Conservation (phyloP, 2,797 vertebrate species). For the Borostomias antarcticus region DNA sequence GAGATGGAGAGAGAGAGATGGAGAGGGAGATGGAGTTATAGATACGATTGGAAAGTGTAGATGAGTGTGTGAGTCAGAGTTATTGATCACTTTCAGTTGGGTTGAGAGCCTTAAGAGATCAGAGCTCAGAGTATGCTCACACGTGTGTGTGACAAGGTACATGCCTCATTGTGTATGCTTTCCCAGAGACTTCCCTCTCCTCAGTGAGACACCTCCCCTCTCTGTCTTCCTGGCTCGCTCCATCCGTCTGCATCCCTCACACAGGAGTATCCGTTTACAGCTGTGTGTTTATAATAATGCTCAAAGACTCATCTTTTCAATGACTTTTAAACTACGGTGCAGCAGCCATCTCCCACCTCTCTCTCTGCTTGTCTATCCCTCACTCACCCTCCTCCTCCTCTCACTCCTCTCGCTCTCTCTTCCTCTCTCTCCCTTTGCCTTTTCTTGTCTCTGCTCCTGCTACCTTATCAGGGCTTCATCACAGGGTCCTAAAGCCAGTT, state of each 20-base stretch:
- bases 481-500: slow-evolving; percentile 49
- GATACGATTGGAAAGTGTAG: neutral
- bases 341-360: slow-evolving; percentile 17
- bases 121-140: neutral
- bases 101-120: neutral
- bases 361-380: slow-evolving; percentile 14
- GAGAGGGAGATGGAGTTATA: neutral
- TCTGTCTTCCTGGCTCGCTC: slow-evolving; percentile 3
- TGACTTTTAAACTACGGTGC: slow-evolving; percentile 40
- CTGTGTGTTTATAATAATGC: slow-evolving; percentile 27
- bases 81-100: neutral
- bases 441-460: slow-evolving; percentile 40
- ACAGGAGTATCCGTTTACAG: slow-evolving; percentile 26
- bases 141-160: slow-evolving; percentile 11
- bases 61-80: slow-evolving; percentile 4
- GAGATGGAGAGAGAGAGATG: neutral
- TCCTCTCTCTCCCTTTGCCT: slow-evolving; percentile 22
- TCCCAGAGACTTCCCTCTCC: slow-evolving; percentile 17
- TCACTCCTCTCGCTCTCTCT: slow-evolving; percentile 1
- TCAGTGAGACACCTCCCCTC: neutral
- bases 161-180: slow-evolving; percentile 11
- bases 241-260: slow-evolving; percentile 7
- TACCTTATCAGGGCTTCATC: slow-evolving; percentile 10
- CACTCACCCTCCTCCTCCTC: slow-evolving; percentile 18
- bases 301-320: slow-evolving; percentile 43